These are phyloP conservation scores for Calliphora vicina DNA, from an alignment of 1,140 invertebrate species.

Conservation along the genomic window DNA sequence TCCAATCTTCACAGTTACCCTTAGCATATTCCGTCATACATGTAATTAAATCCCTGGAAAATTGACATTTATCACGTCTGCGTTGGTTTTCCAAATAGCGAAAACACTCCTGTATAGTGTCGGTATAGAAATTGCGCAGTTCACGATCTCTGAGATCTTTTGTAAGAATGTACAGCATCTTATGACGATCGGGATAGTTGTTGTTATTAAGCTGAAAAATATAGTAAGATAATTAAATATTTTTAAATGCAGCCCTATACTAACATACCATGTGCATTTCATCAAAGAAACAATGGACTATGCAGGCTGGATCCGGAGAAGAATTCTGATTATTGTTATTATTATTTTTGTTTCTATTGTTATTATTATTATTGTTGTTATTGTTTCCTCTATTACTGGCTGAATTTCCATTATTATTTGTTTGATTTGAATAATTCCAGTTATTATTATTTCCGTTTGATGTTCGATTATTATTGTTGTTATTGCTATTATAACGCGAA, in stretches of 20 bases:
- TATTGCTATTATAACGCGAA: background rate
- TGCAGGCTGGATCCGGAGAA: conserved; percentile 54
- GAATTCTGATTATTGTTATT: conserved; percentile 35
- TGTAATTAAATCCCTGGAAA: conserved; percentile 65
- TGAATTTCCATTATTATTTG: background rate
- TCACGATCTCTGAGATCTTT: conserved; percentile 66
- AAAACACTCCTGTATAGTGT: conserved; percentile 68
- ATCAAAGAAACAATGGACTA: conserved; percentile 67
- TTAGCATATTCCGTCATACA: conserved; percentile 67
- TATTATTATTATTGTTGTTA: conserved; percentile 40
- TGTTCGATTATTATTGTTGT: conserved; percentile 8
- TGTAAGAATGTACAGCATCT: conserved; percentile 65
- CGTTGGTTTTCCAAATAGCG: conserved; percentile 65
- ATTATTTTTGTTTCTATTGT: conserved; percentile 39
- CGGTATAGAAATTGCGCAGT: conserved; percentile 66
- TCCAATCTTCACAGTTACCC: conserved; percentile 68
- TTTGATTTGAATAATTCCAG: background rate
- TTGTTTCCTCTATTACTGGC: background rate
- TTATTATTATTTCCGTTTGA: conserved; percentile 26
- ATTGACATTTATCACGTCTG: conserved; percentile 65
- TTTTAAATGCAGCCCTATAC: too few relatives aligned
- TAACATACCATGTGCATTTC: conserved; percentile 66
- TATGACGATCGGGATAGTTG: conserved; percentile 67
- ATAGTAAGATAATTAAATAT: background rate
- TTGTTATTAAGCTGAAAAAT: conserved; percentile 63